Base-by-base conservation (phyloP, 2,113 vertebrate species). In the Archocentrus centrarchus region DNA sequence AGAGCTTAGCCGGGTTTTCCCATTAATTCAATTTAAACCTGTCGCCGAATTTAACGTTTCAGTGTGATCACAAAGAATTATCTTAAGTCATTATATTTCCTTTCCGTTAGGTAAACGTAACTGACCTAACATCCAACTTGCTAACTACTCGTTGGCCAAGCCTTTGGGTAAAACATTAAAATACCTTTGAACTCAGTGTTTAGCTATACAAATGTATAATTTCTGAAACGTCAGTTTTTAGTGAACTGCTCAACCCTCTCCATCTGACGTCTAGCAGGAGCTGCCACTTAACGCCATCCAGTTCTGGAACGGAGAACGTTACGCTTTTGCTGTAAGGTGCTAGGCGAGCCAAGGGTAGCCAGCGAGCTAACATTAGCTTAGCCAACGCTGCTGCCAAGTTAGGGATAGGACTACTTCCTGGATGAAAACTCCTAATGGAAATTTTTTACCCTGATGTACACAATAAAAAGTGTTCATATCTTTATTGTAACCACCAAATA, bases 321-420 rank as follows among this genome's bases (percentile, higher is more conserved):
- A 7, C 22, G 60, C 13, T 55, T 86, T 78, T 70, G 7, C 27
- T 66, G 24, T 35, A 1, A 39, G 11, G 15, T 57, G 60, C 55
- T 86, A 79, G 68, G 44, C 64, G 76, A 35, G 79, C 79, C 73
- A 50, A 63, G 27, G 63, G 79, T 90, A 91, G 87, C 88, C 20
- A 70, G 15, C 57, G 60, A 75, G 89, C 88, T 93, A 94, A 73
- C 82, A n/a, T 87, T 93, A 91, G 86, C 90, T 89, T 92, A 92
- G 90, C 92, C 82, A 83, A 58, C 86, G 75, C 50, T 84, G 59
- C 82, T 92, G 86, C 79, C 90, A 95, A 94, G 91, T 95, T 60
- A 8, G 89, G 93, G 93, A 93, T 90, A 80, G 62, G 93, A 88
- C 93, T 93, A 95, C 87, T 94, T 91, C 94, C 93, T 93, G 94